Evolutionary conservation across 2,113 vertebrate genomes (phyloP), one percentile per base, ranked within the genome.

Genomic region (Salvator merianae): DNA sequence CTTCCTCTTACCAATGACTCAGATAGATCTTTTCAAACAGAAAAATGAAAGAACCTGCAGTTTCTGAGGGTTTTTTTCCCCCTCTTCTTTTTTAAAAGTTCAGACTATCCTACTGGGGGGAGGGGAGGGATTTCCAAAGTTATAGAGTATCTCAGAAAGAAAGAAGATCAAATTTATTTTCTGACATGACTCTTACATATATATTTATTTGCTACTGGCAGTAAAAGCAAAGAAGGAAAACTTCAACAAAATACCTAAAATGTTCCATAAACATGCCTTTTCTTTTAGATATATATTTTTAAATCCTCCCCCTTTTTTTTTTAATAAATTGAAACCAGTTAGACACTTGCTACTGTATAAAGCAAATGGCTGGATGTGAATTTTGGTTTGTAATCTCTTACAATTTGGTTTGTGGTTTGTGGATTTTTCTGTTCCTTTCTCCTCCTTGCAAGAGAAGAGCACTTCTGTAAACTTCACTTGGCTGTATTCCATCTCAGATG

Each of bases 131-230:
- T 22, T 75, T 78, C 62, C 81, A 53, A 86, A 85, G 85, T 36
- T 75, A 75, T 90, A 88, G 43, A 87, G 50, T 82, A 87, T 82
- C 88, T 89, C 87, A 88, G 70, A 90, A 81, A 43, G 30, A 89
- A 70, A 90, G 87, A 79, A 89, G 59, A 91, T 89, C 63, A 90
- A 84, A 90, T 92, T 93, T 93, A 87, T 90, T 93, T 94, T 92
- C 77, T 89, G 84, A 89, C 59, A 79, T 84, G 66, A 92, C 66
- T 84, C 50, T 75, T 91, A 59, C 66, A 65, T 71, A 50, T 70
- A n/a, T 55, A 75, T 34, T 68, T 77, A 62, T 89, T 90, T 86
- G 72, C 80, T 90, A 50, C 80, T 82, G 73, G 81, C 68, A 77
- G 75, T 84, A 84, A 91, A 93, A 89, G 80, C 85, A 87, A 88